Evolutionary conservation across 2,888 invertebrate genomes (phyloP), one percentile per base, ranked within the genome.

Genomic region (Drosophila testacea): DNA sequence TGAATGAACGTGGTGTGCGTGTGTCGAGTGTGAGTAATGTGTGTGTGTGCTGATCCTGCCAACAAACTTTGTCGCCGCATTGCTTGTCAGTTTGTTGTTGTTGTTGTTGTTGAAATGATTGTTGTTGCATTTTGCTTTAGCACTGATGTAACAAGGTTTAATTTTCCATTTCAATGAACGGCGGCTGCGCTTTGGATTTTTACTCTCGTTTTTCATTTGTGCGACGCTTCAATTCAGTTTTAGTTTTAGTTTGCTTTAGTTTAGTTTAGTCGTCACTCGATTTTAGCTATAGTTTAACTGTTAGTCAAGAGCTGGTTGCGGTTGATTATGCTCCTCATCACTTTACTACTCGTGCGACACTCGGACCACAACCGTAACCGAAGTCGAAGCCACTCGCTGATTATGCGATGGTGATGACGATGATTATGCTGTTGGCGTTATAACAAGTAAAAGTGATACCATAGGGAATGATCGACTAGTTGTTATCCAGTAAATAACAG

Each of bases 111-210:
- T 67, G 69, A 39, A 74, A 61, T 52, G 62, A 55, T 59, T 70
- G 76, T 65, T 75, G 77, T 63, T 79, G 75, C 69, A 68, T 67
- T 64, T 75, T 63, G 77, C 79, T 75, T 65, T 69, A 77, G 54
- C 76, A 86, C 91, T 90, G 91, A 90, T 91, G 91, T 90, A 90
- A 90, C 91, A 88, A 87, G 87, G 90, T 90, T 91, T 90, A 91
- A 91, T 90, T 90, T 91, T 91, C 91, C 91, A 90, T 90, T 90
- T 90, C 85, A 91, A 89, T 90, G 90, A 84, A 71, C 81, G 89
- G 77, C 88, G 73, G 54, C 71, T 72, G 84, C 61, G 86, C 90
- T 89, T 89, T 77, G 88, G 79, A 82, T 84, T 85, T 83, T 82
- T 83, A 89, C 89, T 89, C 89, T 89, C 90, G 90, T 86, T 89